Percentiles rank a stretch among this genome's conserved stretches.
These are phyloP conservation scores for Microhierax caerulescens DNA, from an alignment of 2,797 vertebrate genomes.

Conservation along the genomic window DNA sequence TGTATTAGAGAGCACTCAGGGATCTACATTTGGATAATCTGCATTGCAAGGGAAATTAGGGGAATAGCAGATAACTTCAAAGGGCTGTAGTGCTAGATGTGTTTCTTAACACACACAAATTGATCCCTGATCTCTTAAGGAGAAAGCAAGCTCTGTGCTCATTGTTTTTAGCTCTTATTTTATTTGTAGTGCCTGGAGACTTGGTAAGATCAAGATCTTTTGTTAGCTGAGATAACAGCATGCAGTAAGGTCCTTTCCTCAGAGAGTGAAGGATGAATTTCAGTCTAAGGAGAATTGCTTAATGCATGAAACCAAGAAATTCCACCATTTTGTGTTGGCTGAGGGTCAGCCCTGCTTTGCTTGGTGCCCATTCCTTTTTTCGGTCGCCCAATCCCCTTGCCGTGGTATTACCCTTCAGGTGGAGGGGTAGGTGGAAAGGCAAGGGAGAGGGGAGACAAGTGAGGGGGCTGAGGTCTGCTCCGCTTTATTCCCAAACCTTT, in stretches of 20 bases:
- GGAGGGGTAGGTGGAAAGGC: neutral
- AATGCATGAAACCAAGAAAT: neutral
- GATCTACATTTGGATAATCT: slow-evolving; percentile 15
- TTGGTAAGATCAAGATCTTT: neutral
- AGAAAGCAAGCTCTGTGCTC: neutral
- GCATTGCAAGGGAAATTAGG: slow-evolving; percentile 16
- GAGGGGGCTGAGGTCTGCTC: neutral
- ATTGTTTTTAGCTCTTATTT: neutral
- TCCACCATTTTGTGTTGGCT: neutral
- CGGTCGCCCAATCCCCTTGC: neutral
- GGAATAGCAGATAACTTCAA: slow-evolving; percentile 39
- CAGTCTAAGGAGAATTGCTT: neutral
- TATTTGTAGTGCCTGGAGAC: neutral
- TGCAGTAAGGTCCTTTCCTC: neutral
- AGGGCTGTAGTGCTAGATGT: neutral
- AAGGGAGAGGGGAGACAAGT: neutral
- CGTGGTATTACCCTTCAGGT: neutral
- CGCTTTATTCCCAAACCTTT: neutral
- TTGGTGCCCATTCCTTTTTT: neutral
- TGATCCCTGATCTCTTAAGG: neutral
- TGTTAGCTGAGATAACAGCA: neutral
- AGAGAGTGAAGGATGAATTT: neutral
- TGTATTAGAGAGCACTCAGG: neutral
- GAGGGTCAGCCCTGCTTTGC: neutral
- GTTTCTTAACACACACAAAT: neutral